Conservation (phyloP, 2,113 vertebrate species). For the Todiramphus chloris region DNA sequence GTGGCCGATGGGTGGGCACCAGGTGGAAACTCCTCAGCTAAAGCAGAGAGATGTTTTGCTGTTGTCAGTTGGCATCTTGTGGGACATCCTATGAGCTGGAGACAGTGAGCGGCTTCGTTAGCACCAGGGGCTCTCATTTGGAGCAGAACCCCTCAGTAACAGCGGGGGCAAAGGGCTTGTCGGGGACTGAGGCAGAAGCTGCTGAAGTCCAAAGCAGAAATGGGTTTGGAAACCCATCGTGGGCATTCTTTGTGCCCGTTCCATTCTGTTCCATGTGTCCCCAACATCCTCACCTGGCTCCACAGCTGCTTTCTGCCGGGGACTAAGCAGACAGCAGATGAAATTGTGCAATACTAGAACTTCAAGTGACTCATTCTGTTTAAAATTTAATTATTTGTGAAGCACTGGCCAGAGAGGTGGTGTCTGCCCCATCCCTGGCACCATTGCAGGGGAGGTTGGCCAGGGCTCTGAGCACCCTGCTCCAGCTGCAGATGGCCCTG, state of each 20-base stretch:
- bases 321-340: background rate
- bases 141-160: background rate
- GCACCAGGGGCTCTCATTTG: accelerated
- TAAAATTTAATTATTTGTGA: background rate
- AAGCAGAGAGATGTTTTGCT: background rate
- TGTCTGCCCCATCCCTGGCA: background rate
- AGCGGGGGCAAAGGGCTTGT: background rate
- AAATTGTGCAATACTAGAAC: background rate
- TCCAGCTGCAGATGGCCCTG: background rate
- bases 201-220: background rate
- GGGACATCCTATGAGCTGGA: background rate
- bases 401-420: background rate
- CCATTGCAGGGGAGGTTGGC: background rate
- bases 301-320: background rate
- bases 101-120: background rate
- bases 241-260: background rate
- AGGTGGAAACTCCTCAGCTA: background rate
- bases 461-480: background rate
- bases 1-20: background rate
- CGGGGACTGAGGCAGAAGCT: background rate
- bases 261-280: accelerated
- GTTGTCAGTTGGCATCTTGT: background rate
- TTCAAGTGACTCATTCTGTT: background rate
- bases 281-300: background rate
- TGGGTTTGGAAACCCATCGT: background rate